Percentiles rank a stretch among this genome's conserved stretches.
Conservation (phyloP, 1,140 invertebrate genomes). For the Leucophenga varia region DNA sequence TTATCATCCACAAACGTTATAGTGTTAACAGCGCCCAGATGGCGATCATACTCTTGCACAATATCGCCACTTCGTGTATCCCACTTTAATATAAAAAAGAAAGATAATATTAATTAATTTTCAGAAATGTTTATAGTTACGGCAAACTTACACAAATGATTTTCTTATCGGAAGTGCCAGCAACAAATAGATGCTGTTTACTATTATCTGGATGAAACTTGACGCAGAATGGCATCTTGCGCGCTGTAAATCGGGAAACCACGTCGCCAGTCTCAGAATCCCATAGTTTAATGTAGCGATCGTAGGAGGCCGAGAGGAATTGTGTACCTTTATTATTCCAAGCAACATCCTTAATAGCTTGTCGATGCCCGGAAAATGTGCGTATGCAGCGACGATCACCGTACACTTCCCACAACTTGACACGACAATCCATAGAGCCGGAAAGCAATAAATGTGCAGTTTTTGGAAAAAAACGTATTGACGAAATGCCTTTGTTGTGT, state of each 20-base stretch:
- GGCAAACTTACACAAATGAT: slow-evolving; percentile 88
- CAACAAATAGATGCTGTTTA: slow-evolving; percentile 96
- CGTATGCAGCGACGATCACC: slow-evolving; percentile 91
- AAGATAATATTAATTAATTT: slow-evolving; percentile 2
- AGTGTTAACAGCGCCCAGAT: slow-evolving; percentile 97
- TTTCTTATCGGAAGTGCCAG: slow-evolving; percentile 98
- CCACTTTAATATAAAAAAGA: slow-evolving; percentile 71
- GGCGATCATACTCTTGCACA: slow-evolving; percentile 97
- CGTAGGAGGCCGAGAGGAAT: slow-evolving; percentile 92
- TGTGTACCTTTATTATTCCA: slow-evolving; percentile 94
- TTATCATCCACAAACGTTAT: slow-evolving; percentile 99
- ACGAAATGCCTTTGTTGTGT: slow-evolving; percentile 95
- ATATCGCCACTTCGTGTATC: slow-evolving; percentile 93
- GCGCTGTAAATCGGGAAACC: slow-evolving; percentile 86
- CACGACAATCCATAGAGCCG: slow-evolving; percentile 94
- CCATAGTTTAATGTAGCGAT: slow-evolving; percentile 96
- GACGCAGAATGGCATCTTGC: slow-evolving; percentile 95
- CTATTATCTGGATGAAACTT: slow-evolving; percentile 98
- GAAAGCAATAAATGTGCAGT: slow-evolving; percentile 95
- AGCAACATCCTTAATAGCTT: slow-evolving; percentile 94
- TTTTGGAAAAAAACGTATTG: slow-evolving; percentile 93
- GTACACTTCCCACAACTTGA: slow-evolving; percentile 99
- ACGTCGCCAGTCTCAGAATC: slow-evolving; percentile 97
- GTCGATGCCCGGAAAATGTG: slow-evolving; percentile 95
- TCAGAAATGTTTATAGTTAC: neutral